Percentiles rank a stretch among this genome's conserved stretches.
Conservation (phyloP, 1,140 invertebrate genomes). For the Heliconius hermathena region DNA sequence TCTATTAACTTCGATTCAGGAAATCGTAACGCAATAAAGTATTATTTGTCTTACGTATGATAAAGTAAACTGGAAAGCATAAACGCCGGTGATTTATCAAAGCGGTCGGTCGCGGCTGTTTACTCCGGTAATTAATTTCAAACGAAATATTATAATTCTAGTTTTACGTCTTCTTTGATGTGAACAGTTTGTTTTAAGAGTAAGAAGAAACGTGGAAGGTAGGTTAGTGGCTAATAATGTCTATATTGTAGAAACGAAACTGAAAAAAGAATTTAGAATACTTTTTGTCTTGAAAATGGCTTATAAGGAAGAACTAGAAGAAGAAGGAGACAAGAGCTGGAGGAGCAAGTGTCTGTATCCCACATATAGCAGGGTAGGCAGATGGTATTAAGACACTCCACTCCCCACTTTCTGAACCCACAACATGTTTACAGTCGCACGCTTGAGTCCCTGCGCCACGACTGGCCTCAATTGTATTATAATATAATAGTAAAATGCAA, state of each 20-base stretch:
- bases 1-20: background rate
- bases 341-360: too few relatives aligned
- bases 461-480: too few relatives aligned
- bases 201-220: conserved; percentile 28
- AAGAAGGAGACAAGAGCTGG: too few relatives aligned
- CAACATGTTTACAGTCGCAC: too few relatives aligned
- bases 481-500: too few relatives aligned
- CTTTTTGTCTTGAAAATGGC: too few relatives aligned
- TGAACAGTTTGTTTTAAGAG: conserved; percentile 36
- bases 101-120: conserved; percentile 33
- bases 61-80: conserved; percentile 18
- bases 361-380: too few relatives aligned
- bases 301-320: too few relatives aligned
- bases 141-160: conserved; percentile 47
- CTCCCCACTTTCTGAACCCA: too few relatives aligned
- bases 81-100: conserved; percentile 43
- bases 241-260: background rate
- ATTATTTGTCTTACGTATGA: conserved; percentile 6
- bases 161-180: conserved; percentile 39
- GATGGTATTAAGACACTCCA: too few relatives aligned
- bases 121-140: conserved; percentile 45
- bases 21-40: background rate
- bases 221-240: background rate
- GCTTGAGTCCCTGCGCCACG: too few relatives aligned
- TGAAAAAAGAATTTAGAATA: background rate